phyloP scores from a whole-genome alignment of 2,888 invertebrate species.

The Megaustenia siamemsis region DNA sequence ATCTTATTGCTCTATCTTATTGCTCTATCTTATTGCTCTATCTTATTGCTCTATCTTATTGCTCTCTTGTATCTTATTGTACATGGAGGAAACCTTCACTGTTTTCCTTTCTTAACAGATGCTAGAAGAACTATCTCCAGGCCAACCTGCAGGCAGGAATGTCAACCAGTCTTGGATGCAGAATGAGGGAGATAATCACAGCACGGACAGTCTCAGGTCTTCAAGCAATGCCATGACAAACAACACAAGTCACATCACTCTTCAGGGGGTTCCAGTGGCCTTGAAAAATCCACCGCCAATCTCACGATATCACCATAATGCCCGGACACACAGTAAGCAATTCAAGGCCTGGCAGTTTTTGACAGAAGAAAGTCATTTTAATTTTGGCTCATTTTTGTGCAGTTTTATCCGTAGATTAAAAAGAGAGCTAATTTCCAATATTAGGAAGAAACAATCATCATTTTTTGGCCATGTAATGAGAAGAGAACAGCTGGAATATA shows the following conservation, averaged over 20 bases:
- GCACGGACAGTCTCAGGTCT: constrained; percentile 35
- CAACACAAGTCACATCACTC: constrained; percentile 40
- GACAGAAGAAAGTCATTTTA: too few relatives aligned
- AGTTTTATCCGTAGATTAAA: too few relatives aligned
- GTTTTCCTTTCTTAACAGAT: constrained; percentile 30
- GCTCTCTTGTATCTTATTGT: background rate
- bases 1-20: too few relatives aligned
- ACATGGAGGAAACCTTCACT: too few relatives aligned
- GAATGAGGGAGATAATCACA: constrained; percentile 22
- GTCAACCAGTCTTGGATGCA: constrained; percentile 32
- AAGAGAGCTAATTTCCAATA: too few relatives aligned
- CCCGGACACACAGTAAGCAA: background rate
- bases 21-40: too few relatives aligned
- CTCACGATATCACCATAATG: constrained; percentile 25
- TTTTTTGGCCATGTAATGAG: too few relatives aligned
- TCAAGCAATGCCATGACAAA: background rate
- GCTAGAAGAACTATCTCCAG: constrained; percentile 47
- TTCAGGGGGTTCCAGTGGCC: constrained; percentile 45
- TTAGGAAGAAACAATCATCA: too few relatives aligned
- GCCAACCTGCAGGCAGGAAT: background rate
- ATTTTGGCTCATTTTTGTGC: too few relatives aligned
- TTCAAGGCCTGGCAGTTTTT: too few relatives aligned
- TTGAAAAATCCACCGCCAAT: constrained; percentile 51
- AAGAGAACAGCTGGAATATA: too few relatives aligned
- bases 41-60: too few relatives aligned